Conservation (phyloP, 2,888 invertebrate genomes). For the Drosophila infuscata region DNA sequence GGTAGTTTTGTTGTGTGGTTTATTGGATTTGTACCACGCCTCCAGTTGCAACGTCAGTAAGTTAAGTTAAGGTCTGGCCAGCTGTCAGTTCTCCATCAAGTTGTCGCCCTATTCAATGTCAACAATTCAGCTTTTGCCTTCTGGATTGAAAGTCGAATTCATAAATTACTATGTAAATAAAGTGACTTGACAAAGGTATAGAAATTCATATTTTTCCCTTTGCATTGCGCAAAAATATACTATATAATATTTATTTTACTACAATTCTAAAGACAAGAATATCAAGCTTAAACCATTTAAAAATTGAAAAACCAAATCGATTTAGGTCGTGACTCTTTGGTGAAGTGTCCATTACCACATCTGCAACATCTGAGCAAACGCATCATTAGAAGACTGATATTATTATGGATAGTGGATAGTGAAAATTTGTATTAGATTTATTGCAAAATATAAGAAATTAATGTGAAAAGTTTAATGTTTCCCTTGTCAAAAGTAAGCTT, state of each 20-base stretch:
- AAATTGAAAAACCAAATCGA: background rate
- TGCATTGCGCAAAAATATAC: background rate
- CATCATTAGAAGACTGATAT: too few species aligned
- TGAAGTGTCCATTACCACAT: background rate
- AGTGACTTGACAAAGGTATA: background rate
- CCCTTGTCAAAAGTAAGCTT: background rate
- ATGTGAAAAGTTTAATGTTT: background rate
- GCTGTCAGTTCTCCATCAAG: slow-evolving; percentile 21
- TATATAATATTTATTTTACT: background rate
- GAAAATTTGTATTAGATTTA: too few species aligned
- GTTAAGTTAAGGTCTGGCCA: slow-evolving; percentile 8
- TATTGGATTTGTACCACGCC: slow-evolving; percentile 53
- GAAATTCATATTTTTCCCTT: background rate
- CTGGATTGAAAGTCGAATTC: background rate
- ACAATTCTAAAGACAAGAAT: background rate
- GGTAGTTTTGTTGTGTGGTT: slow-evolving; percentile 51
- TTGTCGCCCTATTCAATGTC: slow-evolving; percentile 4
- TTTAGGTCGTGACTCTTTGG: background rate
- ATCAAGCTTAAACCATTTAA: background rate
- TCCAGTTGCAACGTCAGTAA: slow-evolving; percentile 23
- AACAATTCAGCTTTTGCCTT: background rate
- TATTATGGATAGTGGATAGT: too few species aligned
- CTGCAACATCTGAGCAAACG: too few species aligned
- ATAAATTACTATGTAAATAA: background rate
- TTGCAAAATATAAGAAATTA: background rate